Percentiles rank a stretch among this genome's conserved stretches.
phyloP scores from a whole-genome alignment of 1,140 invertebrate genomes.

The Macrosteles quadrilineatus region DNA sequence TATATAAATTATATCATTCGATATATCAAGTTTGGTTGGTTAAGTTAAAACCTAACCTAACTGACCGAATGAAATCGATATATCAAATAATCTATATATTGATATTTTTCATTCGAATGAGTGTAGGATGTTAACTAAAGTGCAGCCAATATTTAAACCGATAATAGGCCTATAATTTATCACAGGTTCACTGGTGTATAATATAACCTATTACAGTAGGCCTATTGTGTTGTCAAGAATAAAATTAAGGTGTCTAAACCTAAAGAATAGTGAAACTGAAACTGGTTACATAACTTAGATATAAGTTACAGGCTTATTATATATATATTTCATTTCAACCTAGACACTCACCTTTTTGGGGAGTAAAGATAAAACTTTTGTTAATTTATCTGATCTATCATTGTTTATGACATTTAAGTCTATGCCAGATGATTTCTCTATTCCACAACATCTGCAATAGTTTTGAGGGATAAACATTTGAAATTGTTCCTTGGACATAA shows the following conservation, averaged over 20 bases:
- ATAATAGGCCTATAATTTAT: not conserved
- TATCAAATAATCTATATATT: too few species aligned
- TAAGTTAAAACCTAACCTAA: too few species aligned
- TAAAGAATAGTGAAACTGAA: not conserved
- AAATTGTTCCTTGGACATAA: constrained; percentile 2
- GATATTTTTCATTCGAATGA: too few species aligned
- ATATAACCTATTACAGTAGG: not conserved
- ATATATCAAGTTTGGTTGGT: too few species aligned
- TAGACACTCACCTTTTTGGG: constrained; percentile 33
- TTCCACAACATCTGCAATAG: constrained; percentile 30
- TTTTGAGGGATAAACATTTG: not conserved
- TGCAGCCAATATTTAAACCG: too few species aligned
- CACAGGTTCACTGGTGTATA: not conserved
- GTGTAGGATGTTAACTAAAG: too few species aligned
- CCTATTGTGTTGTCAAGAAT: not conserved
- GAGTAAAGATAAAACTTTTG: constrained; percentile 32
- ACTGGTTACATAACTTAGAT: not conserved
- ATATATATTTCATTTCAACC: not conserved
- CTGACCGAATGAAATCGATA: too few species aligned
- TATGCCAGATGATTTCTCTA: constrained; percentile 24
- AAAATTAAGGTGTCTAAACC: not conserved
- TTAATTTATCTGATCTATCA: constrained; percentile 23
- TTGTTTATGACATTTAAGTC: constrained; percentile 20
- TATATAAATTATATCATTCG: too few species aligned
- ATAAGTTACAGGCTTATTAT: not conserved